Base-by-base conservation (phyloP, 2,888 invertebrate species). In the Drosophila lutescens region DNA sequence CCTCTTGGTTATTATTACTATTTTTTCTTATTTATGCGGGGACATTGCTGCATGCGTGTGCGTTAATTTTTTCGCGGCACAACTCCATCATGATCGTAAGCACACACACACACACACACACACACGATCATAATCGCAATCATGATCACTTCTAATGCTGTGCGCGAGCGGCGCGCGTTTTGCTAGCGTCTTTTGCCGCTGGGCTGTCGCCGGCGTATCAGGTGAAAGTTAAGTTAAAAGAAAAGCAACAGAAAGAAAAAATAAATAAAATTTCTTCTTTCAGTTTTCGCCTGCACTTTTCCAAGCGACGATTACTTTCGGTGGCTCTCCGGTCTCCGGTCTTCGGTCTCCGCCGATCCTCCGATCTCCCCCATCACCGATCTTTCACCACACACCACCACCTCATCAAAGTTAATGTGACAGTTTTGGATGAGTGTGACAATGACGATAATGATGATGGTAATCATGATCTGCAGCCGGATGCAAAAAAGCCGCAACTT, bases 391-490 rank as follows among this genome's bases (percentile, higher is more conserved):
- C n/a, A 36, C 36, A 34, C 43, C 43, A 20, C 79, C 80, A 79
- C 80, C 85, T 84, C 85, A 87, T 82, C 88, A 85, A 78, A 72
- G 74, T 82, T 85, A 87, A 82, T 82, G 81, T 87, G 88, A 87
- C 81, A 82, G 85, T 87, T 85, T 81, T 85, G 68, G 79, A 66
- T 74, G 70, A 71, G 74, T 58, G 58, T 50, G 58, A 69, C 69
- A 38, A 55, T 34, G 51, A 53, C 46, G 61, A 62, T 62, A 40
- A 62, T 62, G 40, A 40, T 40, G 67, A 66, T 49, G 36, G 34
- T n/a, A 36, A 49, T 41, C 62, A 61, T 17, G 23, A 40, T 26
- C 13, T 68, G 46, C 55, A 71, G 49, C 69, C 69, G 69, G 69
- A 69, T 69, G 69, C 59, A 59, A 59, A 58, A 20, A 26, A 55